Evolutionary conservation across 1,140 invertebrate genomes (phyloP), one percentile per base, ranked within the genome.

Genomic region (Antheraea pernyi): DNA sequence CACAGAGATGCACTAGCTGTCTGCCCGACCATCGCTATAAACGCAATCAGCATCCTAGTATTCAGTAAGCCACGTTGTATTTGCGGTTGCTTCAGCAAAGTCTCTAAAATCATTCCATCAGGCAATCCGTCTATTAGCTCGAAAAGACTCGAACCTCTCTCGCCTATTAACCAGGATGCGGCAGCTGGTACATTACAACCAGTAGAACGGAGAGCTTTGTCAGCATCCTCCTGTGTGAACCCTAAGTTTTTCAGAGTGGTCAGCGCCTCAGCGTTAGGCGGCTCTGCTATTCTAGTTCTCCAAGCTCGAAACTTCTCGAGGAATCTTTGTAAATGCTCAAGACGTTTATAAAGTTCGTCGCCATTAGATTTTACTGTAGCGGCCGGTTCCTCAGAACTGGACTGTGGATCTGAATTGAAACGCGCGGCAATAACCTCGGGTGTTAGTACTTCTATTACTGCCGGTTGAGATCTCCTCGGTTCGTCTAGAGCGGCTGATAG

Each of bases 21-120:
- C 64, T 88, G 84, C 0, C 88, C 88, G 0, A 91, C 86, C 88
- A 91, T 91, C 0, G 85, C 85, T 39, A 92, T 92, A 53, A 92
- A 92, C 0, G 89, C 89, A 0, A 87, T 85, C n/a, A 92, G 53
- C 90, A 92, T 92, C 7, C 88, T 77, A 1, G 88, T 92, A 19
- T 92, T 92, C 16, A 92, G 62, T 0, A 92, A 59, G 0, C 89
- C 89, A 7, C 90, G 68, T 65, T 92, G 88, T 8, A 92, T 90
- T 59, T 89, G 87, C 0, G 88, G 87, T 39, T 92, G 87, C 59
- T 89, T 87, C n/a, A 92, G 53, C 63, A 92, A 71, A 7, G 85
- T 85, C 30, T 88, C 82, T 13, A 92, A 69, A 7, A 92, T 88
- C 10, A 76, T 9, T 0, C 89, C 85, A 58, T 92, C 87, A 0